A percentile compares a stretch with the other conserved stretches of the same genome.
These are phyloP conservation scores for Diadumene lineata DNA, from an alignment of 92 coral and sea anemone species.

Conservation along the genomic window DNA sequence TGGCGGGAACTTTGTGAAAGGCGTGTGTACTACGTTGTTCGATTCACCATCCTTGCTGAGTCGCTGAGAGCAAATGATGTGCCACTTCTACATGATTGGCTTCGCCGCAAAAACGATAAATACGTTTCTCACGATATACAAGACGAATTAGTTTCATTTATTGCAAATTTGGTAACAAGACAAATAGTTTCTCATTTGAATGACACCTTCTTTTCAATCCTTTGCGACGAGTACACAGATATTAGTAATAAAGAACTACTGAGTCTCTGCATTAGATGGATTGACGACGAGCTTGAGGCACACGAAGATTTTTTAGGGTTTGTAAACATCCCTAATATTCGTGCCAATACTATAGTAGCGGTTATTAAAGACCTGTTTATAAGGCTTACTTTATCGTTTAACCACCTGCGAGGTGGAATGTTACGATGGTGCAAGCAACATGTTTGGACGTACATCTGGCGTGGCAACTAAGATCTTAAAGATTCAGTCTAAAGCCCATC, in stretches of 20 bases:
- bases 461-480: background rate
- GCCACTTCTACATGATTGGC: conserved; percentile 42
- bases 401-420: background rate
- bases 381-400: conserved; percentile 15
- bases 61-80: conserved; percentile 44
- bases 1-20: no score
- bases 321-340: conserved; percentile 34
- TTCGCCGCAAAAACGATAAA: conserved; percentile 40
- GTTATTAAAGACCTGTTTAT: conserved; percentile 21
- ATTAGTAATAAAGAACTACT: conserved; percentile 33
- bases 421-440: background rate
- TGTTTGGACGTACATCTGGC: background rate
- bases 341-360: conserved; percentile 14
- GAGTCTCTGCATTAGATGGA: conserved; percentile 44
- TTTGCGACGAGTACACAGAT: background rate
- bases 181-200: conserved; percentile 13
- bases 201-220: conserved; percentile 5
- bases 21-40: no score
- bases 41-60: no score
- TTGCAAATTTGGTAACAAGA: conserved; percentile 37
- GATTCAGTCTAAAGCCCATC: background rate
- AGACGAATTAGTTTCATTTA: conserved; percentile 34
- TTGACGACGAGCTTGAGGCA: conserved; percentile 18
- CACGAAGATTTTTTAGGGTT: conserved; percentile 52
- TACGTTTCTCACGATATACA: conserved; percentile 52